Base-by-base conservation (phyloP, 2,113 vertebrate species). In the Eptatretus burgeri region DNA sequence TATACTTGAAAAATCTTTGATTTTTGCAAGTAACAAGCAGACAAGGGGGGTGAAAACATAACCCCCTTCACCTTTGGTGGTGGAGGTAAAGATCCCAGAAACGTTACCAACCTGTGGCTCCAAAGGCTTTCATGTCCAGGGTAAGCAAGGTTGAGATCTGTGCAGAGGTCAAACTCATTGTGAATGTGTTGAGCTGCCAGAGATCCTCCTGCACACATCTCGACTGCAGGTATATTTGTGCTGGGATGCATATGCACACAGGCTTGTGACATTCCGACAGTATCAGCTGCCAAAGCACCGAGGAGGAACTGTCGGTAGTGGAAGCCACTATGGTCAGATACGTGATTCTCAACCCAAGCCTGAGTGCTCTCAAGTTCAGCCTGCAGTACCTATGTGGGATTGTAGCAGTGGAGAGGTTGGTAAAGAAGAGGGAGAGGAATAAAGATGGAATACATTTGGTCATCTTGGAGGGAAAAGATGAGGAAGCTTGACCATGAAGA, bases 321-420 rank as follows among this genome's bases (percentile, higher is more conserved):
- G 75, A 98, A 95, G 63, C 91, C 91, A 63, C 91, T 94, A 69
- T 98, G 89, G 75, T 98, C 91, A 0, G 91, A 95, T 64, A 98
- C 83, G 14, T 98, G 89, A 76, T 80, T 72, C 66, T 82, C 87
- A 50, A 93, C 87, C 91, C 91, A 98, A 0, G 76, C 77, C 62
- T 81, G 83, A 70, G 81, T 83, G 52, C 82, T 85, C 65, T 81
- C 79, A 50, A 94, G 77, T 73, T 98, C 91, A 66, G 91, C 83
- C 0, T 82, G 79, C 64, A 88, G 81, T 70, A 87, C 71, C 91
- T 96, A 74, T 20, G 27, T 41, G 27, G 27, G 27, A 41, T 41
- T 41, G 27, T 41, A 41, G 27, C 27, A 41, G 27, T 7, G 27
- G 27, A 41, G 27, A 41, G 3, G 27, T 41, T 41, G 27, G 27